Base-by-base conservation (phyloP, 2,888 invertebrate genomes). In the Brachypalpus laphriformis region DNA sequence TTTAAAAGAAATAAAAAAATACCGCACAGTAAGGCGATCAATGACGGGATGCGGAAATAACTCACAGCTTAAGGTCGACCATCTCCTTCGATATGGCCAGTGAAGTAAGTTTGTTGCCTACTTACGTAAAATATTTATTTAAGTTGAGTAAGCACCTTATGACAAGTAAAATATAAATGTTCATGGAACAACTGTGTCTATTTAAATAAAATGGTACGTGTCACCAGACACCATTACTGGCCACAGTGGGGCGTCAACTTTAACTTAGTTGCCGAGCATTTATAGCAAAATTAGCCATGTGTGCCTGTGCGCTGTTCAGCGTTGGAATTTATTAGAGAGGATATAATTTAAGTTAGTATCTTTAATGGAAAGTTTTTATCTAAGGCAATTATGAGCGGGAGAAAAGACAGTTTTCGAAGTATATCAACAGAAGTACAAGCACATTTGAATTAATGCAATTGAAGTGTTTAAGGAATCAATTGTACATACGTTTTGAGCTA, bases 201-300 rank as follows among this genome's bases (percentile, higher is more conserved):
- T 57, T 57, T 22, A n/a, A 20, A 37, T 37, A 57, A n/a, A 34
- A 18, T 20, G 18, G n/a, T 20, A 57, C 37, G 57, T 57, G 34
- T n/a, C 20, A 37, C n/a, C 11, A 11, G 11, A n/a, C 45, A 31
- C 4, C 31, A 34, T 34, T 11, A 34, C 18, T 31, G 11, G 9
- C 5, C 18, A 18, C 34, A 6, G 9, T 34, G 18, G 31, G 18
- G 11, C 9, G 34, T 11, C 56, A 56, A 34, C 18, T 47, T 47
- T 47, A 20, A 2, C 9, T 16, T 42, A 31, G 5, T n/a, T 22
- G 11, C 11, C 11, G n/a, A 9, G 1, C 40, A 14, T 14, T 14
- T 40, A 16, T 54, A 2, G 7, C 4, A n/a, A 25, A 4, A 6
- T 14, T 28, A 3, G 9, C 14, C 16, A 14, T 16, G 34, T 9